phyloP scores from a whole-genome alignment of 2,113 vertebrate species.

The Gopherus flavomarginatus region DNA sequence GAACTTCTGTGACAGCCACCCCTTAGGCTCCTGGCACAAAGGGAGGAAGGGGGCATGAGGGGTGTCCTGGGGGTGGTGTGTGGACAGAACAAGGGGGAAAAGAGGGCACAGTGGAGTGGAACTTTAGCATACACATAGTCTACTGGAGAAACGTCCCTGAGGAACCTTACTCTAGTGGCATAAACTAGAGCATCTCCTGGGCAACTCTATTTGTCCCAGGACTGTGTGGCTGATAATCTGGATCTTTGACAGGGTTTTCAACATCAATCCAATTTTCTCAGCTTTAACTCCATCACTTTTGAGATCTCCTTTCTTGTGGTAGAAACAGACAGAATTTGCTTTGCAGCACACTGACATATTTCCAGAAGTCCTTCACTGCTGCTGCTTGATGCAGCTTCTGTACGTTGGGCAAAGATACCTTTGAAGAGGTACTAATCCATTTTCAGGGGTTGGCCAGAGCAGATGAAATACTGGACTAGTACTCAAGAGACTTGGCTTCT shows the following conservation, averaged over 20 bases:
- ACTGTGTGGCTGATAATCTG: fast-evolving
- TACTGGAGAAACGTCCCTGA: neutral
- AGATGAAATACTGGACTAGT: neutral
- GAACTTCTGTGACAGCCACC: neutral
- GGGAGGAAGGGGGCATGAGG: neutral
- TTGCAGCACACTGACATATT: fast-evolving
- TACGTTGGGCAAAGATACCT: neutral
- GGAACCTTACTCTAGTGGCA: neutral
- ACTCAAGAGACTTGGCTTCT: neutral
- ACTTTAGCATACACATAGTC: neutral
- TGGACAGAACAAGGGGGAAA: neutral
- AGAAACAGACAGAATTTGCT: neutral
- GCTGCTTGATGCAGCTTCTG: neutral
- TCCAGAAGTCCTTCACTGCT: neutral
- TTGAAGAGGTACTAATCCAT: neutral
- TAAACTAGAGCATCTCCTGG: neutral
- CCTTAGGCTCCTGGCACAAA: too few relatives aligned
- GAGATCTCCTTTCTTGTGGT: neutral
- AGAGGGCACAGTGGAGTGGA: neutral
- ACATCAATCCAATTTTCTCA: neutral
- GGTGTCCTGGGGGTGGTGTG: neutral
- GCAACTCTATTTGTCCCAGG: neutral
- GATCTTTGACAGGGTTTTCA: neutral
- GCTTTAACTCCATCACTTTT: neutral
- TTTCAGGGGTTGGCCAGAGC: neutral